phyloP scores from a whole-genome alignment of 1,140 invertebrate species.

The Micrasema longulum region DNA sequence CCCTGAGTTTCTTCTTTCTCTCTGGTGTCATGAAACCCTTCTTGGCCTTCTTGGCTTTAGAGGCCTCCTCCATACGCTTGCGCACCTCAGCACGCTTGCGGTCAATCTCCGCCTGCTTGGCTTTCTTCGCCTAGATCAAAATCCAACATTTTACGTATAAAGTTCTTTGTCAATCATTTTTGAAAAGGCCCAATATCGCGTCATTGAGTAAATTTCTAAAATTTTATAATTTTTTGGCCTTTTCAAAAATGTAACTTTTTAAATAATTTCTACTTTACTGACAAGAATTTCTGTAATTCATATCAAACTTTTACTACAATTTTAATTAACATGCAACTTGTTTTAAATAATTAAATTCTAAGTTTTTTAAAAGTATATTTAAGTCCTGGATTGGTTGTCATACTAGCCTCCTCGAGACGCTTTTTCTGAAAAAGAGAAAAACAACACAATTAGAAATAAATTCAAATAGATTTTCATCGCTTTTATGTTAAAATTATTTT shows the following conservation, averaged over 20 bases:
- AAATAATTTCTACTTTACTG: no score
- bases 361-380: no score
- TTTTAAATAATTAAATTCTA: no score
- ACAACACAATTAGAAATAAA: slow-evolving; percentile 53
- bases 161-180: background rate
- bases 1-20: slow-evolving; percentile 98
- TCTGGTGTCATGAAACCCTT: slow-evolving; percentile 99
- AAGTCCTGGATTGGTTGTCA: slow-evolving; percentile 47
- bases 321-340: no score
- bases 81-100: slow-evolving; percentile 95
- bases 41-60: slow-evolving; percentile 95
- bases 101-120: slow-evolving; percentile 93
- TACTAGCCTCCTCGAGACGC: slow-evolving; percentile 68
- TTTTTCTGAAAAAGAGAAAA: slow-evolving; percentile 67
- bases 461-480: background rate
- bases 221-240: no score
- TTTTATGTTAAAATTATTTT: slow-evolving; percentile 1
- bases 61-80: slow-evolving; percentile 95
- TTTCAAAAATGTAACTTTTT: no score
- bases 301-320: no score
- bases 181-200: slow-evolving; percentile 23
- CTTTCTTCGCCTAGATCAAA: slow-evolving; percentile 85
- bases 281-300: no score
- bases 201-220: no score
- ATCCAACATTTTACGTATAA: slow-evolving; percentile 8